Evolutionary conservation across 2,113 vertebrate species (phyloP).

Genomic region (Hiodon alosoides): DNA sequence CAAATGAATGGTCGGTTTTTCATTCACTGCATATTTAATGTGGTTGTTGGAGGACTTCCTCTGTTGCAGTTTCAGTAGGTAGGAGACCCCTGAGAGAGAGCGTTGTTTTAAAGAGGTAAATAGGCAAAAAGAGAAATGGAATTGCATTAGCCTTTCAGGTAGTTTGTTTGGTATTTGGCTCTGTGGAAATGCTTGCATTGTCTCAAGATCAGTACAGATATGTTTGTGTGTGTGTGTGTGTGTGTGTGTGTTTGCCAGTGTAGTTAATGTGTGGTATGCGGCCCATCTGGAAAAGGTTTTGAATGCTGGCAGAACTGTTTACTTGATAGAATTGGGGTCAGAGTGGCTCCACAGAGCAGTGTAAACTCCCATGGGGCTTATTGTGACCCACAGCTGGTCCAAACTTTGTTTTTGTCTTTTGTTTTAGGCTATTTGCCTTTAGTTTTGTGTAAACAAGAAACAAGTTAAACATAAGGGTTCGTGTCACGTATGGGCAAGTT

Average conservation of each 20-base stretch:
- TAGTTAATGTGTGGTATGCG: conserved; percentile 38
- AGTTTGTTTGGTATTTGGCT: neutral
- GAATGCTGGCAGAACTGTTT: conserved; percentile 53
- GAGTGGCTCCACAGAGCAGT: conserved; percentile 40
- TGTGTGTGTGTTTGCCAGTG: neutral
- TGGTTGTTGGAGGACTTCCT: neutral
- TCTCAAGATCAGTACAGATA: conserved; percentile 8
- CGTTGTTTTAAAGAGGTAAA: neutral
- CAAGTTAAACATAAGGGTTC: neutral
- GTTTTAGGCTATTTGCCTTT: neutral
- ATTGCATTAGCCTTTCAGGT: neutral
- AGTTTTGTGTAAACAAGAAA: neutral
- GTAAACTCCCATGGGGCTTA: conserved; percentile 32
- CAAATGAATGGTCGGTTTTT: neutral
- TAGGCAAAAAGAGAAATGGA: neutral
- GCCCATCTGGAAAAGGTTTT: conserved; percentile 54
- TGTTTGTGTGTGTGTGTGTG: conserved; percentile 13
- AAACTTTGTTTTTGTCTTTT: conserved; percentile 8
- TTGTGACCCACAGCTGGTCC: conserved; percentile 26
- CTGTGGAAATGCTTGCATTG: conserved; percentile 4
- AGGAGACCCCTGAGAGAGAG: neutral
- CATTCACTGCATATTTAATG: neutral
- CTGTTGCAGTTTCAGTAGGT: neutral
- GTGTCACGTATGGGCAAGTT: neutral
- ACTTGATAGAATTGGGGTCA: conserved; percentile 56